These are phyloP conservation scores for Phylloscopus whistleri DNA, from an alignment of 2,113 vertebrate species.

Conservation along the genomic window DNA sequence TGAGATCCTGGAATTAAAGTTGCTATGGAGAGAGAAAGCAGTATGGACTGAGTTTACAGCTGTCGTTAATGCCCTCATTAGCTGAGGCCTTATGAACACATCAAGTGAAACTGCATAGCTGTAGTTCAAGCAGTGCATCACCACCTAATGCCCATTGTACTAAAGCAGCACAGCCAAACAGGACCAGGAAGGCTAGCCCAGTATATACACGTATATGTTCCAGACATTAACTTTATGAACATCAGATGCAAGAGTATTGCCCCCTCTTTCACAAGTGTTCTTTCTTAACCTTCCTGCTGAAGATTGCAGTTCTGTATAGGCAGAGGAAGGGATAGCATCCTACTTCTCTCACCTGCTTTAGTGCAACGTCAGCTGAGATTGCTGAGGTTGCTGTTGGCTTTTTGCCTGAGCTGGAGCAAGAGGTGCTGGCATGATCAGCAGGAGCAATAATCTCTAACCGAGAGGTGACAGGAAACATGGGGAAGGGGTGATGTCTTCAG, in stretches of 20 bases:
- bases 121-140: neutral
- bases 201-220: neutral
- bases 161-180: neutral
- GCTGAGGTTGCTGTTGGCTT: neutral
- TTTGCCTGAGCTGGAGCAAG: neutral
- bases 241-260: neutral
- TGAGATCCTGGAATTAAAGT: conserved; percentile 13
- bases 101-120: neutral
- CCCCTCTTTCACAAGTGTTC: neutral
- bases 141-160: neutral
- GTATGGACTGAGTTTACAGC: neutral
- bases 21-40: neutral
- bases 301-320: neutral
- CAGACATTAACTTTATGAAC: neutral
- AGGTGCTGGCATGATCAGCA: neutral
- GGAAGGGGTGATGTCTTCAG: neutral
- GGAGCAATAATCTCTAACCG: neutral
- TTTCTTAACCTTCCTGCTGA: neutral
- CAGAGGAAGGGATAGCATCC: neutral
- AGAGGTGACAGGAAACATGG: neutral
- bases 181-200: neutral
- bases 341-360: neutral
- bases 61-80: neutral
- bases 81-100: neutral
- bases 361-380: neutral